Conservation (phyloP, 2,797 vertebrate species). For the Oryzias sinensis region DNA sequence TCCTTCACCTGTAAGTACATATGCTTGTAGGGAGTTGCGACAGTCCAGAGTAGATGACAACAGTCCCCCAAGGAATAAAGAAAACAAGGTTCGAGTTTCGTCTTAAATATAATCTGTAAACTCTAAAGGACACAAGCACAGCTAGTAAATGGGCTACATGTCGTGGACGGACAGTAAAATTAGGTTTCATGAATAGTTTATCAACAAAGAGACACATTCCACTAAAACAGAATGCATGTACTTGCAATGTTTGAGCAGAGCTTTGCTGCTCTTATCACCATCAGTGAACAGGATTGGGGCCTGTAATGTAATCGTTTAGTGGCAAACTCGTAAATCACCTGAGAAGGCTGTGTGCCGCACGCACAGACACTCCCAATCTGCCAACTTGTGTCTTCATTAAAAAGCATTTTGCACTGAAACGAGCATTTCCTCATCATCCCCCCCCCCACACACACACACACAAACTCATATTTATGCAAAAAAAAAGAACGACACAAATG, state of each 20-base stretch:
- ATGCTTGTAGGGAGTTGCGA: not conserved
- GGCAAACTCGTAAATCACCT: constrained; percentile 75
- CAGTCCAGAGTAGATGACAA: constrained; percentile 4
- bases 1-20: too few relatives aligned
- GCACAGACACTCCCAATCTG: constrained; percentile 71
- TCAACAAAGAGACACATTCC: constrained; percentile 52
- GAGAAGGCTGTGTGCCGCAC: constrained; percentile 60
- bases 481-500: constrained; percentile 33
- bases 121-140: constrained; percentile 40
- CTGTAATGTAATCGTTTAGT: constrained; percentile 68
- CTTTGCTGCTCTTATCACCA: constrained; percentile 59
- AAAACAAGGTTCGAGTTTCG: constrained; percentile 12
- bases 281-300: constrained; percentile 47
- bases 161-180: constrained; percentile 39
- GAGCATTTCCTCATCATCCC: not conserved
- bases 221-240: constrained; percentile 52
- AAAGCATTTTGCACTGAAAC: constrained; percentile 54
- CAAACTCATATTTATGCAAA: constrained; percentile 42
- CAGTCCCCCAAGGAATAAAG: not conserved
- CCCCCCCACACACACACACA: not conserved
- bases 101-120: constrained; percentile 24
- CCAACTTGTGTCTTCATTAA: constrained; percentile 76
- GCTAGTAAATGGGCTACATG: constrained; percentile 46
- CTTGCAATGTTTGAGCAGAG: constrained; percentile 38
- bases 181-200: constrained; percentile 44